phyloP scores from a whole-genome alignment of 2,888 invertebrate species.

The Hyposoter dolosus region DNA sequence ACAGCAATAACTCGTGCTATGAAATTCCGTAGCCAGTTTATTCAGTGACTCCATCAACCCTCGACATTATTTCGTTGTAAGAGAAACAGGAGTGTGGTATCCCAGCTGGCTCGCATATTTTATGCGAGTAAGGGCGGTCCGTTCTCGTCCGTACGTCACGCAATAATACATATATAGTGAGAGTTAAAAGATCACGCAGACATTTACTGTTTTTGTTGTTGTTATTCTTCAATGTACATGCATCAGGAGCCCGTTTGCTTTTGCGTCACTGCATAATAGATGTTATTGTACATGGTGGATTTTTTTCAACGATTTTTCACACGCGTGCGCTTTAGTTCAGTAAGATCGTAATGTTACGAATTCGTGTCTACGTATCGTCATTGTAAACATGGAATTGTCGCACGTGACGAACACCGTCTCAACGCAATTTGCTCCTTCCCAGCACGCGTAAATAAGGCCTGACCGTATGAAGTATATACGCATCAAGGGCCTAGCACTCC shows the following conservation, averaged over 20 bases:
- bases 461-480: constrained; percentile 2
- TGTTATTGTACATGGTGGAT: constrained; percentile 18
- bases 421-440: constrained; percentile 22
- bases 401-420: constrained; percentile 36
- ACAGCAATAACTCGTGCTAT: not conserved
- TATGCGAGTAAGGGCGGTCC: constrained; percentile 1
- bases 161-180: not conserved
- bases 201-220: not conserved
- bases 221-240: not conserved
- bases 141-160: constrained; percentile 3
- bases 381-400: constrained; percentile 24
- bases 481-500: not conserved
- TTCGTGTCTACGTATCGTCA: constrained; percentile 20
- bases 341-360: not conserved
- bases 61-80: constrained; percentile 15
- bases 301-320: constrained; percentile 9
- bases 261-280: constrained; percentile 6
- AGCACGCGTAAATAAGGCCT: constrained; percentile 20
- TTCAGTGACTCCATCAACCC: not conserved
- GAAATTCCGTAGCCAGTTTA: not conserved
- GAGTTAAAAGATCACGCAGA: constrained; percentile 2
- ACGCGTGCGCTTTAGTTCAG: not conserved
- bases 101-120: constrained; percentile 16
- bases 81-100: constrained; percentile 7
- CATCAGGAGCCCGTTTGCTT: not conserved